These are phyloP conservation scores for Xylota sylvarum DNA, from an alignment of 2,888 invertebrate genomes.

Conservation along the genomic window DNA sequence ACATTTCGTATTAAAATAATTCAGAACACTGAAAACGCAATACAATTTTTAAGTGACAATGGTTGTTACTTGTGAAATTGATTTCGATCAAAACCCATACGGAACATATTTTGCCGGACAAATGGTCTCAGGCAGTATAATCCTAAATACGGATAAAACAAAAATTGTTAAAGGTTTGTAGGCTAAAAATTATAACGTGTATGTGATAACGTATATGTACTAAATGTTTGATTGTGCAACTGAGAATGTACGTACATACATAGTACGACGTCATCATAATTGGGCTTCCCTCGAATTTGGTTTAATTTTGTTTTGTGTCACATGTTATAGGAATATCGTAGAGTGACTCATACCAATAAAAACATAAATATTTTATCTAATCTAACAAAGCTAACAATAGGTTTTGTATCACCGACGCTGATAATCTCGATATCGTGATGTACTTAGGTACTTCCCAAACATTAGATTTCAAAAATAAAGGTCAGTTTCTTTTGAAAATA, in stretches of 20 bases:
- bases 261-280: neutral
- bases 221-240: neutral
- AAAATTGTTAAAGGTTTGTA: slow-evolving; percentile 82
- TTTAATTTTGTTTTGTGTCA: neutral
- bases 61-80: slow-evolving; percentile 83
- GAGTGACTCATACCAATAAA: neutral
- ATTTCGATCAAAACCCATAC: slow-evolving; percentile 82
- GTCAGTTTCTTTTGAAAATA: neutral
- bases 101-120: slow-evolving; percentile 84
- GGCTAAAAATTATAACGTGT: neutral
- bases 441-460: no score
- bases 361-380: neutral
- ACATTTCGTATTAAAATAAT: neutral
- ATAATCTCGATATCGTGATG: neutral
- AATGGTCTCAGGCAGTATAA: slow-evolving; percentile 79
- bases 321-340: neutral
- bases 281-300: neutral
- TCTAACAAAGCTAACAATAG: neutral
- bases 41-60: slow-evolving; percentile 76
- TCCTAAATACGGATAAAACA: slow-evolving; percentile 78
- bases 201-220: neutral
- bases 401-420: neutral
- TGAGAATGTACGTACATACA: neutral
- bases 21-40: neutral
- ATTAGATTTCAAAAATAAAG: neutral